Conservation (phyloP, 2,113 vertebrate species). For the Pseudorasbora parva region DNA sequence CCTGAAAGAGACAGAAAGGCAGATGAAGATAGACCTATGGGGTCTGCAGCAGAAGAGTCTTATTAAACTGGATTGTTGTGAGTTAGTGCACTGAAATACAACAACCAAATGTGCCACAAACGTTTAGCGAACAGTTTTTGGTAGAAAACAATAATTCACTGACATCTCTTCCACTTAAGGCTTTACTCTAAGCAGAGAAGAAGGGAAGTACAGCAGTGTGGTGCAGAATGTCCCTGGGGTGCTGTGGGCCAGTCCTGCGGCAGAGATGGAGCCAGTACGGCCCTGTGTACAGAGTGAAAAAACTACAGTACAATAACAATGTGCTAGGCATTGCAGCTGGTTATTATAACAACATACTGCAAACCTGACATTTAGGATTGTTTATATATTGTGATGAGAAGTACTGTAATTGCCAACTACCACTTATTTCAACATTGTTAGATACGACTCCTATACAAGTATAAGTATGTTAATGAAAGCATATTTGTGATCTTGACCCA, state of each 20-base stretch:
- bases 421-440: neutral
- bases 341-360: neutral
- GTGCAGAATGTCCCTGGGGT: conserved; percentile 38
- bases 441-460: neutral
- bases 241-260: conserved; percentile 18
- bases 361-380: neutral
- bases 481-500: conserved; percentile 4
- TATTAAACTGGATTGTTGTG: neutral
- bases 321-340: neutral
- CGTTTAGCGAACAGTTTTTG: neutral
- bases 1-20: neutral
- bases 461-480: neutral
- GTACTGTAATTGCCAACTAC: neutral
- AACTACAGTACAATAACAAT: neutral
- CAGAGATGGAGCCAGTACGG: conserved; percentile 8
- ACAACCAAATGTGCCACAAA: neutral
- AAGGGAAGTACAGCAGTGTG: conserved; percentile 29
- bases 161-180: neutral
- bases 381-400: conserved; percentile 16
- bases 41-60: neutral
- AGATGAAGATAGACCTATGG: neutral
- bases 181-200: neutral
- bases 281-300: neutral
- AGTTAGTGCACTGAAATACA: neutral
- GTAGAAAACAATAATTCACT: conserved; percentile 15